These are phyloP conservation scores for Drosophila multiciliata DNA, from an alignment of 2,888 invertebrate genomes.

Conservation along the genomic window DNA sequence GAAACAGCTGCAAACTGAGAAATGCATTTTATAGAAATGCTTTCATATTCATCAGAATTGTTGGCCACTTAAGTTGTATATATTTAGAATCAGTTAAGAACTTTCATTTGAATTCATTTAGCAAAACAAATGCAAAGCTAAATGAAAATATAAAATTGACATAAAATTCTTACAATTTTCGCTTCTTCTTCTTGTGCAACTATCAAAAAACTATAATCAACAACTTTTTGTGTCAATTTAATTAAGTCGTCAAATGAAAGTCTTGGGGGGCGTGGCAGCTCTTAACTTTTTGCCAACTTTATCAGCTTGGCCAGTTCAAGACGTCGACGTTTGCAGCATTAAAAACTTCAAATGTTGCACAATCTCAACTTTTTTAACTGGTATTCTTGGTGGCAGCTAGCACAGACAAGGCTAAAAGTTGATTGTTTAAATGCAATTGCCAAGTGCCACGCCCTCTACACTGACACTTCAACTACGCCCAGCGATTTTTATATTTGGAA, in stretches of 20 bases:
- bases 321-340: conserved; percentile 11
- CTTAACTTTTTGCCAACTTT: conserved; percentile 34
- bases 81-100: not conserved
- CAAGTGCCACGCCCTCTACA: conserved; percentile 30
- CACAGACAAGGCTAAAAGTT: conserved; percentile 19
- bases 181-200: conserved; percentile 4
- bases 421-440: conserved; percentile 47
- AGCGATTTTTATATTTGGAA: conserved; percentile 38
- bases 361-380: conserved; percentile 47
- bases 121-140: not conserved
- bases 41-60: not conserved
- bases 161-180: conserved; percentile 17
- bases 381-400: not conserved
- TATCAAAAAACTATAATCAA: not conserved
- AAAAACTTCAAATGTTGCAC: conserved; percentile 52
- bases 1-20: conserved; percentile 1
- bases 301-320: conserved; percentile 33
- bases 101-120: not conserved
- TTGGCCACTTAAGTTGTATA: not conserved
- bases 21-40: not conserved
- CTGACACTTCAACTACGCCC: conserved; percentile 12
- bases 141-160: not conserved
- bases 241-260: conserved; percentile 38
- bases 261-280: conserved; percentile 13
- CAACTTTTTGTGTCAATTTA: conserved; percentile 35